A percentile compares a stretch with the other conserved stretches of the same genome.
Evolutionary conservation across 2,888 invertebrate genomes (phyloP).

Genomic region (Plebejus argus): DNA sequence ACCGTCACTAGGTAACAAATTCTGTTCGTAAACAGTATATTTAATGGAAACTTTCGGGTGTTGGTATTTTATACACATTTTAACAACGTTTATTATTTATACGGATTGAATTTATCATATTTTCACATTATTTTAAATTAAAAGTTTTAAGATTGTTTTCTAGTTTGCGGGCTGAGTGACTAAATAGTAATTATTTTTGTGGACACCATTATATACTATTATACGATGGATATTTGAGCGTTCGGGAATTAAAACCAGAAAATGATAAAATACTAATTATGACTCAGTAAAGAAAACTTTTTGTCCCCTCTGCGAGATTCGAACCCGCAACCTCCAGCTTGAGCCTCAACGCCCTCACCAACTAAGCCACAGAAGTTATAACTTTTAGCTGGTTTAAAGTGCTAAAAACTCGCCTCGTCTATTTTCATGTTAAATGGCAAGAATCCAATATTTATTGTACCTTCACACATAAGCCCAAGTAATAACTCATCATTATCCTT

Average conservation of each 20-base stretch:
- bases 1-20: background rate
- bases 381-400: background rate
- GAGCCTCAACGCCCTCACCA: background rate
- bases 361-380: background rate
- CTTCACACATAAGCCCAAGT: conserved; percentile 30
- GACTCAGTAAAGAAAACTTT: too few relatives aligned
- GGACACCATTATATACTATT: too few relatives aligned
- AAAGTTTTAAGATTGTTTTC: too few relatives aligned
- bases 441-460: conserved; percentile 30
- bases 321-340: background rate
- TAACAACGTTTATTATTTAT: background rate
- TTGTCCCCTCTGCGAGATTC: too few relatives aligned
- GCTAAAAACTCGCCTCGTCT: background rate
- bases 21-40: background rate
- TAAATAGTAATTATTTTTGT: too few relatives aligned
- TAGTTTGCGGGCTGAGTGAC: too few relatives aligned
- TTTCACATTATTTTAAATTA: too few relatives aligned
- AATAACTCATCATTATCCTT: conserved; percentile 35
- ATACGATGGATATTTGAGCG: too few relatives aligned
- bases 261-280: too few relatives aligned
- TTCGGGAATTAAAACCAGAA: too few relatives aligned
- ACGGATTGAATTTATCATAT: background rate
- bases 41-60: background rate
- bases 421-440: conserved; percentile 12
- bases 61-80: background rate